Base-by-base conservation (phyloP, 2,797 vertebrate genomes). In the Okamejei kenojei region DNA sequence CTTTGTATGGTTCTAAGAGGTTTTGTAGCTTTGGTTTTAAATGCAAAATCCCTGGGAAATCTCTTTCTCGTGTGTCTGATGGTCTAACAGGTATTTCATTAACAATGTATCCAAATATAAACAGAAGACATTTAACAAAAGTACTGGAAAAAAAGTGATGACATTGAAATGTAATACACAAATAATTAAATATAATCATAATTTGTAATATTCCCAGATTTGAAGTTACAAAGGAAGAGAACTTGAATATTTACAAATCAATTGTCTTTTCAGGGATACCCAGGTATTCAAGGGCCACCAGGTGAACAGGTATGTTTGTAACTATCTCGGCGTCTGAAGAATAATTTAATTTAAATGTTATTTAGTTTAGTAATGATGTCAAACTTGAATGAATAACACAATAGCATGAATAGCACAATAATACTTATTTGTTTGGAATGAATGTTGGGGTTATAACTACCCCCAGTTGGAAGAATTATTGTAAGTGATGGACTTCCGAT, bases 251-350 rank as follows among this genome's bases (percentile, higher is more conserved):
- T 88, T 88, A 65, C 6, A 88, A 88, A 68, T 88, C 15, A 4
- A 65, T 13, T 74, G 29, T 92, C 21, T 54, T 74, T 74, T 38
- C 11, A 92, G 90, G 90, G 90, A 7, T 10, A 0, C 45, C 71
- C 38, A 26, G 90, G 90, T 29, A 15, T 73, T 29, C 71, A 29
- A 54, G 90, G 90, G 13, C n/a, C 45, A 76, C 71, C 10, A 29
- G 90, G 90, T 76, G 90, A 92, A 74, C 23, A 73, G 90, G 90
- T 92, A 54, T 54, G 90, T 92, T 74, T 91, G 54, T 54, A 76
- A 76, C 71, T 45, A 92, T 45, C 32, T 17, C 32, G 58, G 29
- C 7, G 21, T 9, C 63, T 74, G 26, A 91, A 54, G 82, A 65
- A 32, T 63, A 9, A 13, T 32, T 86, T 65, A 32, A 68, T n/a